Conservation (phyloP, 2,888 invertebrate species). For the Sacculina carcini region DNA sequence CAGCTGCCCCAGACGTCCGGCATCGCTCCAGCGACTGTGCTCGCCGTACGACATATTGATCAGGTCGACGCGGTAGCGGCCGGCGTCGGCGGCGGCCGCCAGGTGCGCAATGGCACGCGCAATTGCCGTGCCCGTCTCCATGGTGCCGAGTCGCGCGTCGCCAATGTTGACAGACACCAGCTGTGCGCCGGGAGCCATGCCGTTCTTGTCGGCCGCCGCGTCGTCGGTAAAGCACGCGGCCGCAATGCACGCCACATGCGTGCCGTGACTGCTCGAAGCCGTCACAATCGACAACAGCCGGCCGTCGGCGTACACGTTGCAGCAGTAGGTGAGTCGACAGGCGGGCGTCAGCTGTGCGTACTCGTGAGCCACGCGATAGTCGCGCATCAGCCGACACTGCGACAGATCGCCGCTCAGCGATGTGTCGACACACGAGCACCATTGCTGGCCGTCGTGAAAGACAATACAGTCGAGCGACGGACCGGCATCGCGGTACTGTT, state of each 20-base stretch:
- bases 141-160: slow-evolving; percentile 68
- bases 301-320: slow-evolving; percentile 76
- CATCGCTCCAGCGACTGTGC: slow-evolving; percentile 66
- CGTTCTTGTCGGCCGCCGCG: slow-evolving; percentile 68
- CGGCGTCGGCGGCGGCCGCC: slow-evolving; percentile 24
- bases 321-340: slow-evolving; percentile 60
- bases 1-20: slow-evolving; percentile 59
- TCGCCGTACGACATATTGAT: slow-evolving; percentile 98
- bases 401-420: slow-evolving; percentile 52
- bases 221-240: slow-evolving; percentile 63
- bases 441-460: slow-evolving; percentile 65
- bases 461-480: slow-evolving; percentile 79
- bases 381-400: slow-evolving; percentile 47
- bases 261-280: slow-evolving; percentile 84
- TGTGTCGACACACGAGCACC: slow-evolving; percentile 66
- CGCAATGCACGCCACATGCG: slow-evolving; percentile 90
- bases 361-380: slow-evolving; percentile 51
- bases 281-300: slow-evolving; percentile 74
- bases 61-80: slow-evolving; percentile 34
- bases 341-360: slow-evolving; percentile 43
- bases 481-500: slow-evolving; percentile 61
- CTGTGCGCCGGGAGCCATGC: slow-evolving; percentile 87
- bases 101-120: slow-evolving; percentile 70
- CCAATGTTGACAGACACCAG: slow-evolving; percentile 75
- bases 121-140: slow-evolving; percentile 89